These are phyloP conservation scores for Patiria miniata DNA, from an alignment of 35 echinoderm and acorn worm genomes.

Conservation along the genomic window DNA sequence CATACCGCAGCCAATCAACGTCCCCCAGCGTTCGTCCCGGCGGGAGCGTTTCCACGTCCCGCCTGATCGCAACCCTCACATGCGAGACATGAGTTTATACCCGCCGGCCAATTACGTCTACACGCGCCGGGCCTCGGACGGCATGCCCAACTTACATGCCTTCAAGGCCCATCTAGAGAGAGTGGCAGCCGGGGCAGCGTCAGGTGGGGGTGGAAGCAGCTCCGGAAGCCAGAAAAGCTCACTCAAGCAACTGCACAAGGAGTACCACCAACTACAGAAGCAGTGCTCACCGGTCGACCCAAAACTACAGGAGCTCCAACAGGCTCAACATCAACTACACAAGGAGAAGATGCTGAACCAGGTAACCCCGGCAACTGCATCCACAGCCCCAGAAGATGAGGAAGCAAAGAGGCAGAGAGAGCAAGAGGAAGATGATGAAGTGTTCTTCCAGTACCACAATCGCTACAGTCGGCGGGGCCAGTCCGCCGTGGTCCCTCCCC, in stretches of 20 bases:
- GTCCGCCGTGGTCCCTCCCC: not conserved
- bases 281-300: constrained; percentile 71
- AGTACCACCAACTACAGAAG: constrained; percentile 82
- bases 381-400: not conserved
- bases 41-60: constrained; percentile 55
- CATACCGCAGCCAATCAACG: constrained; percentile 21
- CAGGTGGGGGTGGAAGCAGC: constrained; percentile 50
- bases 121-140: constrained; percentile 77
- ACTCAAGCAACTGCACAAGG: constrained; percentile 87
- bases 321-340: constrained; percentile 82
- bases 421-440: not conserved
- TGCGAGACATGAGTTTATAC: constrained; percentile 55
- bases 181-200: constrained; percentile 31
- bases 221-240: constrained; percentile 86
- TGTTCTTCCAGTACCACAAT: constrained; percentile 12
- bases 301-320: constrained; percentile 67
- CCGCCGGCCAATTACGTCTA: constrained; percentile 48
- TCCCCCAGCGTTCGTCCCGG: constrained; percentile 6
- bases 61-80: constrained; percentile 27
- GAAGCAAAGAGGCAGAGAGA: not conserved
- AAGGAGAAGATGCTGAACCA: constrained; percentile 66
- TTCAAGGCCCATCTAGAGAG: constrained; percentile 51
- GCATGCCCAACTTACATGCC: constrained; percentile 80
- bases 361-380: not conserved
- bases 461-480: not conserved